These are phyloP conservation scores for Oscheius sp. DNA, from an alignment of 2,888 invertebrate genomes.

Conservation along the genomic window DNA sequence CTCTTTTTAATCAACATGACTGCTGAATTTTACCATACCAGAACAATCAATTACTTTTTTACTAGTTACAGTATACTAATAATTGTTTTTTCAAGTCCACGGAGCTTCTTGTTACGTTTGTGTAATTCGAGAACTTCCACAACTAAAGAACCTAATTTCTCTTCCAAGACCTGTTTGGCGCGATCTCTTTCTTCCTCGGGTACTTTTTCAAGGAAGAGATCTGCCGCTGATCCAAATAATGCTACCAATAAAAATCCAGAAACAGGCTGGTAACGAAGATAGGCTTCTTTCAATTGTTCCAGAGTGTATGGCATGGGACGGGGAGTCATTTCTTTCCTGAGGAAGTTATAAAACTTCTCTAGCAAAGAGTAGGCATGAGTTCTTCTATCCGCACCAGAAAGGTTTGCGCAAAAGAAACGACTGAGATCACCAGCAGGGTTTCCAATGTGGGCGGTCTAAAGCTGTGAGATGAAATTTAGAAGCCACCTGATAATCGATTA, in stretches of 20 bases:
- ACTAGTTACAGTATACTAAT: too few relatives aligned
- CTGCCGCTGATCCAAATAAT: slow-evolving; percentile 9
- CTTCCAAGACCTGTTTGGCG: not conserved
- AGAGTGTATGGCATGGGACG: slow-evolving; percentile 19
- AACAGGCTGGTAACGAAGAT: slow-evolving; percentile 12
- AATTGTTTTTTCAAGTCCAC: too few relatives aligned
- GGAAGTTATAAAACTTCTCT: slow-evolving; percentile 17
- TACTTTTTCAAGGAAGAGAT: slow-evolving; percentile 1
- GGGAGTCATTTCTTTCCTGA: slow-evolving; percentile 23
- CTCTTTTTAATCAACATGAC: too few relatives aligned
- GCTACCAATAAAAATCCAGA: slow-evolving; percentile 15
- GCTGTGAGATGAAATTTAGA: not conserved
- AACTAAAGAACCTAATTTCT: not conserved
- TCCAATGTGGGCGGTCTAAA: slow-evolving; percentile 21
- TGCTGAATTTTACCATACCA: too few relatives aligned
- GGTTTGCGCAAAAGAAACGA: slow-evolving; percentile 14
- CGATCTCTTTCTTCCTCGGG: not conserved
- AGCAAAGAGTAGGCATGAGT: not conserved
- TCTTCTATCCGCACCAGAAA: slow-evolving; percentile 9
- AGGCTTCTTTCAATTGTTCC: slow-evolving; percentile 27
- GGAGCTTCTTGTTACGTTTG: not conserved
- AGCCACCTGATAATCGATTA: slow-evolving; percentile 22
- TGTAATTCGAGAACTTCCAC: not conserved
- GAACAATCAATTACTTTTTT: too few relatives aligned
- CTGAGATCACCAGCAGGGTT: slow-evolving; percentile 20